Conservation (phyloP, 2,113 vertebrate genomes). For the Thamnaconus septentrionalis region DNA sequence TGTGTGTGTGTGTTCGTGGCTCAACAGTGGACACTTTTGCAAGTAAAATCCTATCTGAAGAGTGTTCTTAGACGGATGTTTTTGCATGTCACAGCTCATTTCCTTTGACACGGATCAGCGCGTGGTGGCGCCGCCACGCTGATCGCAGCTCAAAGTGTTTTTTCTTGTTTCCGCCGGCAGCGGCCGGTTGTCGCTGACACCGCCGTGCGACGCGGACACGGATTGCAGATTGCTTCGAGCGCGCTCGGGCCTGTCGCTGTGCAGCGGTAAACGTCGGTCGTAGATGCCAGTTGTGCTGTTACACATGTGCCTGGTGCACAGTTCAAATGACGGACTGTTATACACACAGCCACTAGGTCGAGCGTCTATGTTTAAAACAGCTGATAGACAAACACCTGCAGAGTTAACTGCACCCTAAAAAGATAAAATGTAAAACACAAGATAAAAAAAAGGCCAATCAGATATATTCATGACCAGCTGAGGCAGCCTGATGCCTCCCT, state of each 20-base stretch:
- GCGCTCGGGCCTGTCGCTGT: too few species aligned
- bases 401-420: too few species aligned
- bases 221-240: not conserved
- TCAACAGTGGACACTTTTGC: slow-evolving; percentile 25
- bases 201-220: not conserved
- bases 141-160: slow-evolving; percentile 6
- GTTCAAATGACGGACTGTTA: too few species aligned
- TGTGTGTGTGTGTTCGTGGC: slow-evolving; percentile 1
- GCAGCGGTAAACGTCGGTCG: slow-evolving; percentile 1
- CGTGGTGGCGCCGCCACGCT: not conserved
- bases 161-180: slow-evolving; percentile 12
- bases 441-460: too few species aligned
- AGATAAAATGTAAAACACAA: too few species aligned
- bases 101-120: slow-evolving; percentile 5
- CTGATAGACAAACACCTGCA: too few species aligned
- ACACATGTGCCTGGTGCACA: not conserved
- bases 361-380: too few species aligned
- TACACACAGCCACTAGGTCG: too few species aligned
- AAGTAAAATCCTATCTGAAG: slow-evolving; percentile 33
- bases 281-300: not conserved
- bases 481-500: too few species aligned
- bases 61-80: not conserved
- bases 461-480: too few species aligned
- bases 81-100: slow-evolving; percentile 41
- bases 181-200: slow-evolving; percentile 22